A percentile compares a stretch with the other conserved stretches of the same genome.
These are phyloP conservation scores for Macquaria ambigua DNA, from an alignment of 2,113 vertebrate species.

Conservation along the genomic window DNA sequence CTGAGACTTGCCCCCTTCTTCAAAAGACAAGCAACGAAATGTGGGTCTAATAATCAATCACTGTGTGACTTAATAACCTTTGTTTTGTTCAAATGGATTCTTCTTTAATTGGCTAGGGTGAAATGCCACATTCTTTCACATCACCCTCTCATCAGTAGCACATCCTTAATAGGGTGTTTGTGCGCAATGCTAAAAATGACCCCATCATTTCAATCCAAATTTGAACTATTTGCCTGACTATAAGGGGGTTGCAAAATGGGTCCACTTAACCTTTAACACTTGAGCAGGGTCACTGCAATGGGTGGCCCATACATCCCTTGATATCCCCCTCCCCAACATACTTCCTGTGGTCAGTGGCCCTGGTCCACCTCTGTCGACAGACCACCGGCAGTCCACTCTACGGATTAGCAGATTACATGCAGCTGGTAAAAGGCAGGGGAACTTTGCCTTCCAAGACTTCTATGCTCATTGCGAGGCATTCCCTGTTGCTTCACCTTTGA, in stretches of 20 bases:
- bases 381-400: conserved; percentile 72
- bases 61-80: conserved; percentile 57
- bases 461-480: conserved; percentile 54
- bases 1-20: conserved; percentile 34
- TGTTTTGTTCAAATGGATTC: conserved; percentile 53
- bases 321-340: conserved; percentile 48
- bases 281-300: conserved; percentile 58
- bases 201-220: conserved; percentile 24
- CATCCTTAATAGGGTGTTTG: conserved; percentile 1
- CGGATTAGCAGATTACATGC: conserved; percentile 84
- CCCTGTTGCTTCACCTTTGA: conserved; percentile 79
- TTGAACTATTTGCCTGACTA: conserved; percentile 43
- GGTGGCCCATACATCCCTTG: conserved; percentile 59
- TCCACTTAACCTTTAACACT: conserved; percentile 80
- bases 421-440: conserved; percentile 76
- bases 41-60: conserved; percentile 58
- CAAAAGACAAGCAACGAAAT: conserved; percentile 32
- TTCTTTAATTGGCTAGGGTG: conserved; percentile 51
- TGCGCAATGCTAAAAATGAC: conserved; percentile 18
- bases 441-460: conserved; percentile 59
- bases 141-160: not conserved
- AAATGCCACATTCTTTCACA: conserved; percentile 58
- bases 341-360: conserved; percentile 75
- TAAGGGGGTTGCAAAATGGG: conserved; percentile 50
- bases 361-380: conserved; percentile 71